These are phyloP conservation scores for Pantelozetes paolii DNA, from an alignment of 2,888 invertebrate species.

Conservation along the genomic window DNA sequence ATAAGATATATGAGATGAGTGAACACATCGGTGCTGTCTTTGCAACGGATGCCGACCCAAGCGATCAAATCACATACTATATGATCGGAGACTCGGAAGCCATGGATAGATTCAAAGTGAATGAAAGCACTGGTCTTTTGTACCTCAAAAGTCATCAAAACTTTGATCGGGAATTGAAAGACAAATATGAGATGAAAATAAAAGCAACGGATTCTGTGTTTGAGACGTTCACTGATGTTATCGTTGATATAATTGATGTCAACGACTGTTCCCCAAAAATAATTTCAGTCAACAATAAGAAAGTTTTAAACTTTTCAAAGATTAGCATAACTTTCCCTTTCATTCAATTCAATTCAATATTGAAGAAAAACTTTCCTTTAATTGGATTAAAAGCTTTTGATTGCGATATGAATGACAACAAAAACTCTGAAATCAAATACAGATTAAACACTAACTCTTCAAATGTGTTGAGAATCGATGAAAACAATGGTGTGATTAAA, in stretches of 20 bases:
- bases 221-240: conserved; percentile 67
- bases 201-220: conserved; percentile 82
- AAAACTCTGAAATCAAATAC: conserved; percentile 11
- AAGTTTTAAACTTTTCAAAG: neutral
- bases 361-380: conserved; percentile 32
- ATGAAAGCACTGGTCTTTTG: conserved; percentile 50
- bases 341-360: conserved; percentile 14
- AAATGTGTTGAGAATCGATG: conserved; percentile 14
- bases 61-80: conserved; percentile 19
- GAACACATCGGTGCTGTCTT: conserved; percentile 65
- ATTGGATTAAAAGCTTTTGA: conserved; percentile 34
- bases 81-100: neutral
- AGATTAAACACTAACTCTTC: neutral
- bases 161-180: conserved; percentile 84
- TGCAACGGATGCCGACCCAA: conserved; percentile 73
- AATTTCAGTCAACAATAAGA: conserved; percentile 44
- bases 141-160: conserved; percentile 51
- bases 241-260: conserved; percentile 78
- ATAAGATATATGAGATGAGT: conserved; percentile 55
- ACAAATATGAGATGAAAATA: conserved; percentile 86
- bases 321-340: neutral
- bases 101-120: conserved; percentile 49
- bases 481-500: conserved; percentile 16
- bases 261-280: conserved; percentile 63
- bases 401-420: conserved; percentile 22